Evolutionary conservation across 1,140 invertebrate genomes (phyloP), one percentile per base, ranked within the genome.

Genomic region (Drosophila pachea): DNA sequence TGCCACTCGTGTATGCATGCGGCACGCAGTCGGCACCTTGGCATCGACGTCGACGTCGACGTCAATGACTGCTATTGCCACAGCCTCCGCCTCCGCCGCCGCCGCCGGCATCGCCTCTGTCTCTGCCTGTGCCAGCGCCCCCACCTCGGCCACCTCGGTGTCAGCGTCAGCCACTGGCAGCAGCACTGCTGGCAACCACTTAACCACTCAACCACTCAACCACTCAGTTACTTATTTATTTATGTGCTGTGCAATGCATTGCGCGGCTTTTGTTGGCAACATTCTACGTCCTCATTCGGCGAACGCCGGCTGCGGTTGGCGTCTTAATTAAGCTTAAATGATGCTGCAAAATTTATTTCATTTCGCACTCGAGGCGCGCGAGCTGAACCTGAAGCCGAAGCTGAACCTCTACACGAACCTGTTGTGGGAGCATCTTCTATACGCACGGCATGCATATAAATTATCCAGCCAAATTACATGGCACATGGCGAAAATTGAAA

Each of bases 301-400:
- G 36, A 31, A 36, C 43, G 76, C 72, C 71, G 66, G 53, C 64
- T 86, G 76, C 58, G 81, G 81, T 69, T 67, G 76, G 60, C 74
- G 71, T 86, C 82, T 86, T 86, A 86, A 86, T 86, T 86, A 86
- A 86, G 81, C 81, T 86, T 86, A 86, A 86, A 86, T 86, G 82
- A 86, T 86, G 82, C 81, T 86, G 81, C 81, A 86, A 86, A 81
- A 86, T 86, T 86, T 86, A 86, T 86, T 86, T 86, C 81, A 86
- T 86, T 78, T 86, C 76, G 65, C 82, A 81, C 82, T 74, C 69
- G 59, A 60, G 56, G 52, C 60, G 36, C 49, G 40, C 45, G 31
- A 36, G 22, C 22, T 22, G 1, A 22, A 22, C 22, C 22, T 22
- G 22, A 22, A 22, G 22, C 61, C 52, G 36, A 56, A 56, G 31